Evolutionary conservation across 1,140 invertebrate species (phyloP).

Genomic region (Tribolium castaneum): DNA sequence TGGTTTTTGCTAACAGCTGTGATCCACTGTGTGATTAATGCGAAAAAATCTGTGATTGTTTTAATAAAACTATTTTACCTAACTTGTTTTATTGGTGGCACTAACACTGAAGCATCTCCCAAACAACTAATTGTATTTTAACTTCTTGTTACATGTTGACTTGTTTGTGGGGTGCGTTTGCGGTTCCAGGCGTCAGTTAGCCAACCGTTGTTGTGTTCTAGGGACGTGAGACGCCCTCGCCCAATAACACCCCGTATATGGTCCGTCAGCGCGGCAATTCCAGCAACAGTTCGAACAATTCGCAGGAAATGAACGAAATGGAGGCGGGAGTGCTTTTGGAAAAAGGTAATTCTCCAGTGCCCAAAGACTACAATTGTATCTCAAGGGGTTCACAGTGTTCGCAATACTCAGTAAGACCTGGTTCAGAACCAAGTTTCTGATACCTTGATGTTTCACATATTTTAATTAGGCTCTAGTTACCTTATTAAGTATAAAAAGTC

Average conservation of each 20-base stretch:
- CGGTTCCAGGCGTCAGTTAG: background rate
- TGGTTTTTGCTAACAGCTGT: slow-evolving; percentile 26
- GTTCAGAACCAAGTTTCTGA: slow-evolving; percentile 15
- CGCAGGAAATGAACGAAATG: slow-evolving; percentile 70
- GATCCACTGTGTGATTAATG: slow-evolving; percentile 19
- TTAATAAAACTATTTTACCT: background rate
- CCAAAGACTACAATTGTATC: slow-evolving; percentile 21
- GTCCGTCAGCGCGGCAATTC: slow-evolving; percentile 78
- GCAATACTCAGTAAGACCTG: slow-evolving; percentile 1
- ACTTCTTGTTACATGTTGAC: background rate
- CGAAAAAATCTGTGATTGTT: background rate
- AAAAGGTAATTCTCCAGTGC: slow-evolving; percentile 37
- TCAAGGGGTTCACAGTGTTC: slow-evolving; percentile 19
- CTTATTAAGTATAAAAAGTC: background rate
- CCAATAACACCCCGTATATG: slow-evolving; percentile 80
- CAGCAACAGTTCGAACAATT: slow-evolving; percentile 62
- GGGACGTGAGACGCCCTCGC: slow-evolving; percentile 80
- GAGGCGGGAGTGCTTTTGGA: slow-evolving; percentile 70
- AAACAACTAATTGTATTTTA: background rate
- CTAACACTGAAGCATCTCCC: background rate
- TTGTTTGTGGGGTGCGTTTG: background rate
- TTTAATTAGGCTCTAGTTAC: slow-evolving; percentile 1
- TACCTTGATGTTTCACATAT: slow-evolving; percentile 6
- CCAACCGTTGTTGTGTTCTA: slow-evolving; percentile 58
- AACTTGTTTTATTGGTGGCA: background rate